Evolutionary conservation across 2,888 invertebrate genomes (phyloP).

Genomic region (Hydrotaea cyrtoneurina): DNA sequence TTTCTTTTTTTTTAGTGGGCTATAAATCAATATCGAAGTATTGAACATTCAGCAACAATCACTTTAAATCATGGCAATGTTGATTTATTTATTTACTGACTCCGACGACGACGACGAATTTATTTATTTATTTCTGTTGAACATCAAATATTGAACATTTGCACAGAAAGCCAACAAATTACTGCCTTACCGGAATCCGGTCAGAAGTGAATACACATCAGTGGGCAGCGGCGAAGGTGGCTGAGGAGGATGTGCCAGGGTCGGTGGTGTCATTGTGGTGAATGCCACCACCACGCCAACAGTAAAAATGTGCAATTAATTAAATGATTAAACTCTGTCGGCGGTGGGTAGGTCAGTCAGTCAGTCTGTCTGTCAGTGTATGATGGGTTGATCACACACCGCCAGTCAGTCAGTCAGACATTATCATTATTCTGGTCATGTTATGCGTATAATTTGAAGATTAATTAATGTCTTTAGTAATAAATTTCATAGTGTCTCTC

Average conservation of each 20-base stretch:
- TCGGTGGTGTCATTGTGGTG: constrained; percentile 5
- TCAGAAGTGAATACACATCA: neutral
- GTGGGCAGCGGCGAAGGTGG: neutral
- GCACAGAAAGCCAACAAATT: neutral
- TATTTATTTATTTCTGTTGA: constrained; percentile 16
- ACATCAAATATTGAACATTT: neutral
- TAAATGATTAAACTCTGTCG: constrained; percentile 36
- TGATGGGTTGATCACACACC: neutral
- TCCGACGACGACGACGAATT: too few relatives aligned
- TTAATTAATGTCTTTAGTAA: constrained; percentile 55
- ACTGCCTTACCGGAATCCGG: neutral
- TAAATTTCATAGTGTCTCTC: constrained; percentile 35
- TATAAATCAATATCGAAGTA: constrained; percentile 38
- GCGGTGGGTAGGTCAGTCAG: constrained; percentile 1
- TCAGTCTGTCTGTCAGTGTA: constrained; percentile 27
- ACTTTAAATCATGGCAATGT: constrained; percentile 25
- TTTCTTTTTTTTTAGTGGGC: neutral
- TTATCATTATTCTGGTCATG: constrained; percentile 23
- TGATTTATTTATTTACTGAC: constrained; percentile 8
- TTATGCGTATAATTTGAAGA: constrained; percentile 45
- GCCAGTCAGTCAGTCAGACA: neutral
- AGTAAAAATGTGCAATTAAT: constrained; percentile 31
- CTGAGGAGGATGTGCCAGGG: neutral
- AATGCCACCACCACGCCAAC: constrained; percentile 9
- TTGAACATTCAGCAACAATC: neutral